Evolutionary conservation across 2,113 vertebrate genomes (phyloP).

Genomic region (Oreochromis spilurus): DNA sequence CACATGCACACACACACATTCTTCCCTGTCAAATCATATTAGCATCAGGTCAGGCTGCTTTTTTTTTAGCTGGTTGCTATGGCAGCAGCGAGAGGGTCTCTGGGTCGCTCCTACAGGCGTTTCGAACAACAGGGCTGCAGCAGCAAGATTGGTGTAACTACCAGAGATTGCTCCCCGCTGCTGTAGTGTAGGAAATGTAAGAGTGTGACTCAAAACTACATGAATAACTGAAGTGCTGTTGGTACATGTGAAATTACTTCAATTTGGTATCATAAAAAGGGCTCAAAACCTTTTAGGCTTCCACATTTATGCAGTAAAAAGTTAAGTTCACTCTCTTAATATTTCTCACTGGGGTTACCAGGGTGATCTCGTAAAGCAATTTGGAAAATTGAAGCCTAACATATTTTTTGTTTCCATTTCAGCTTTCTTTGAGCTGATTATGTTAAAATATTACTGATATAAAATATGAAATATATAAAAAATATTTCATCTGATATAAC

Average conservation of each 20-base stretch:
- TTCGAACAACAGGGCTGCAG: constrained; percentile 6
- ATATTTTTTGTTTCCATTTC: not conserved
- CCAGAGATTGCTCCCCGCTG: not conserved
- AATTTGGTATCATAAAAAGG: not conserved
- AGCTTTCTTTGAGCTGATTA: not conserved
- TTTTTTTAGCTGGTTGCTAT: constrained; percentile 63
- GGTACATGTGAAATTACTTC: not conserved
- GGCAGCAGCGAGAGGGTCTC: constrained; percentile 53
- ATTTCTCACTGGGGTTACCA: not conserved
- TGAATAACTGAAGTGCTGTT: not conserved
- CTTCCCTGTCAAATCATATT: constrained; percentile 66
- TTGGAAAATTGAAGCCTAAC: not conserved
- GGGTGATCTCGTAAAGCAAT: not conserved
- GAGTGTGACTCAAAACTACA: not conserved
- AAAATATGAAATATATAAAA: too few relatives aligned
- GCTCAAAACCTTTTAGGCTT: not conserved
- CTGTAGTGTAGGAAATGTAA: constrained; percentile 1
- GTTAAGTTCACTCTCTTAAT: not conserved
- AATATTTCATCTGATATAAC: not conserved
- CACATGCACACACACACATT: constrained; percentile 4
- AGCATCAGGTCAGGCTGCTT: constrained; percentile 59
- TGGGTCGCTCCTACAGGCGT: constrained; percentile 27
- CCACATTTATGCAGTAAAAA: not conserved
- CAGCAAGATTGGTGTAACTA: constrained; percentile 14
- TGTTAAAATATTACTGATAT: not conserved